phyloP scores from a whole-genome alignment of 2,888 invertebrate genomes.

The Clistopyga incitator region DNA sequence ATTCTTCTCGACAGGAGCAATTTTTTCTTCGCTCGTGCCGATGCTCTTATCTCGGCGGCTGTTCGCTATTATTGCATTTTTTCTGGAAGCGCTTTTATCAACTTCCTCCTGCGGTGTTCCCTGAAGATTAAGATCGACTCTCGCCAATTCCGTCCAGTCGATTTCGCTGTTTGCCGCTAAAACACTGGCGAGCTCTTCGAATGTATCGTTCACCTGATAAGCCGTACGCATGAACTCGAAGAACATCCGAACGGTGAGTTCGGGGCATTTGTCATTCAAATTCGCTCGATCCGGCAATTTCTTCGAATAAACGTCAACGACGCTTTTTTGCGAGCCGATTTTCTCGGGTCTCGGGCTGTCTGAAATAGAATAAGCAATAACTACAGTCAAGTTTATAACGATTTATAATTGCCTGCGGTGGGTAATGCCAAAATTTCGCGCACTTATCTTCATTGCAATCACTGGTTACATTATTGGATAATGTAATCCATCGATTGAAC shows the following conservation, averaged over 20 bases:
- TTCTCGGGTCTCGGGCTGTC: constrained; percentile 52
- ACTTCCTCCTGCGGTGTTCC: constrained; percentile 72
- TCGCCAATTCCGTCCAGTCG: constrained; percentile 85
- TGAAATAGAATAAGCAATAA: constrained; percentile 25
- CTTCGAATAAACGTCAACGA: constrained; percentile 54
- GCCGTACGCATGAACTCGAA: constrained; percentile 91
- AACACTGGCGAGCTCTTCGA: constrained; percentile 83
- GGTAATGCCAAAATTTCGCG: too few species aligned
- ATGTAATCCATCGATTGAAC: not conserved
- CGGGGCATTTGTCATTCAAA: constrained; percentile 81
- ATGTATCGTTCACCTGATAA: constrained; percentile 87
- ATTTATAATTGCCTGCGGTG: too few species aligned
- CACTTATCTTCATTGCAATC: too few species aligned
- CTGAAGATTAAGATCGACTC: constrained; percentile 81
- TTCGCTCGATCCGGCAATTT: constrained; percentile 58
- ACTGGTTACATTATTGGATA: not conserved
- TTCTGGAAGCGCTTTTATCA: constrained; percentile 13
- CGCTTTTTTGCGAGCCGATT: constrained; percentile 39
- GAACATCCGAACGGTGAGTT: constrained; percentile 89
- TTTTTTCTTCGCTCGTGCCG: constrained; percentile 66
- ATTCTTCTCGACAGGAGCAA: not conserved
- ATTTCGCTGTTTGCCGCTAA: constrained; percentile 83
- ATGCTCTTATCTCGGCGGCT: constrained; percentile 55
- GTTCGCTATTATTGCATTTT: not conserved
- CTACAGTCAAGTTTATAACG: not conserved